Evolutionary conservation across 2,113 vertebrate genomes (phyloP), one percentile per base, ranked within the genome.

Genomic region (Saguinus imperator): DNA sequence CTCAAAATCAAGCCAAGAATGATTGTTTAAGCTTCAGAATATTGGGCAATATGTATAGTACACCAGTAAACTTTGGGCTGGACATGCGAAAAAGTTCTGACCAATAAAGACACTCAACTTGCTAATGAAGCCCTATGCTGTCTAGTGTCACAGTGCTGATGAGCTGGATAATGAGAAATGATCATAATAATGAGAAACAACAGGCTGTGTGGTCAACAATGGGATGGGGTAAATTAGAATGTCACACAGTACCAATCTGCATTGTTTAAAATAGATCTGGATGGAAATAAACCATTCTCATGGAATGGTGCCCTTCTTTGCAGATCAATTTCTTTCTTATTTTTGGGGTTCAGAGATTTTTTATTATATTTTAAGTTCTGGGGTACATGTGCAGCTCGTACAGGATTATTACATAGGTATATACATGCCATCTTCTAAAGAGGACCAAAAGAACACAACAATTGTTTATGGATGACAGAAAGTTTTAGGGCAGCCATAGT

Each of bases 251-350:
- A 55, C n/a, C 17, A 92, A 29, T 92, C 68, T 97, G 50, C 16
- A 40, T 76, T 87, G 25, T 90, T 95, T 91, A 73, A 91, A 94
- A 40, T 82, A 61, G 23, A 70, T 91, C 21, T 43, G 13, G 52
- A 57, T 3, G 93, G 70, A 89, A 97, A 93, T 87, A 96, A 72
- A 95, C 79, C 45, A 94, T 96, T 89, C n/a, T 83, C 52, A 87
- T 87, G 64, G 68, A 94, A 55, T 80, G 18, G 35, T 79, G 9
- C 25, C 57, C 89, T 91, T 97, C 76, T 95, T 86, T 89, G 64
- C 52, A 82, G 55, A 93, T 87, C 6, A 87, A 48, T 85, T 75
- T 32, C 75, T 52, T 52, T 52, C 52, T 52, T 52, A 6, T 52
- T 52, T 52, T 17, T 17, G 16, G 52, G 52, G 16, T 52, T 52